These are phyloP conservation scores for Cartodere bifasciata DNA, from an alignment of 2,888 invertebrate species.

Conservation along the genomic window DNA sequence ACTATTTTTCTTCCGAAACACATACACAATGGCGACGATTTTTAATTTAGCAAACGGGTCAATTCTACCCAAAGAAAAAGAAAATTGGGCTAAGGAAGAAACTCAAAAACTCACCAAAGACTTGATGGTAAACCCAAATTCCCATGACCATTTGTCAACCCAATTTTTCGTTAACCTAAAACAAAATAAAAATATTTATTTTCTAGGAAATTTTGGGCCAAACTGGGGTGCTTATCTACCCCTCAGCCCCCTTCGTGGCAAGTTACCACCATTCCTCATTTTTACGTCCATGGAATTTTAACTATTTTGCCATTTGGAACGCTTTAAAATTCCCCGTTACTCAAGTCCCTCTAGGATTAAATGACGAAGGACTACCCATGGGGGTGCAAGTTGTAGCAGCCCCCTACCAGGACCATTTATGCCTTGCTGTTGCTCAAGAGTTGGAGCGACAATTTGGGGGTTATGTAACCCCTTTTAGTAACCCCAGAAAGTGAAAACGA, in stretches of 20 bases:
- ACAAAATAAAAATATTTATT: conserved; percentile 9
- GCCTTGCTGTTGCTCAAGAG: conserved; percentile 59
- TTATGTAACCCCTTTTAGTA: conserved; percentile 50
- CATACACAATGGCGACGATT: conserved; percentile 55
- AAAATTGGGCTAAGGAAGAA: conserved; percentile 48
- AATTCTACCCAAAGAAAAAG: conserved; percentile 50
- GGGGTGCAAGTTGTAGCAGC: conserved; percentile 70
- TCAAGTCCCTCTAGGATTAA: conserved; percentile 72
- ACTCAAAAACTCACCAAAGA: conserved; percentile 46
- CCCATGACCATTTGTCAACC: not conserved
- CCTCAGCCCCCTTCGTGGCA: conserved; percentile 66
- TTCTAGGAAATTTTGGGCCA: conserved; percentile 56
- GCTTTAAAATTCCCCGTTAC: conserved; percentile 70
- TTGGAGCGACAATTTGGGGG: conserved; percentile 59
- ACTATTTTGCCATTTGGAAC: conserved; percentile 78
- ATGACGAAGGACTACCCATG: conserved; percentile 55
- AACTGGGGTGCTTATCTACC: conserved; percentile 73
- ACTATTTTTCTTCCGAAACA: conserved; percentile 37
- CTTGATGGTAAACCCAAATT: conserved; percentile 39
- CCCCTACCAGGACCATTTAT: conserved; percentile 56
- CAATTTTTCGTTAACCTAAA: not conserved
- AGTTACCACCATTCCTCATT: conserved; percentile 71
- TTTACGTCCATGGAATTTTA: conserved; percentile 69
- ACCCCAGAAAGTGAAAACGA: conserved; percentile 4
- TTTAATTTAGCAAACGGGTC: conserved; percentile 51